phyloP scores from a whole-genome alignment of 2,888 invertebrate species.

The Eilema depressum region DNA sequence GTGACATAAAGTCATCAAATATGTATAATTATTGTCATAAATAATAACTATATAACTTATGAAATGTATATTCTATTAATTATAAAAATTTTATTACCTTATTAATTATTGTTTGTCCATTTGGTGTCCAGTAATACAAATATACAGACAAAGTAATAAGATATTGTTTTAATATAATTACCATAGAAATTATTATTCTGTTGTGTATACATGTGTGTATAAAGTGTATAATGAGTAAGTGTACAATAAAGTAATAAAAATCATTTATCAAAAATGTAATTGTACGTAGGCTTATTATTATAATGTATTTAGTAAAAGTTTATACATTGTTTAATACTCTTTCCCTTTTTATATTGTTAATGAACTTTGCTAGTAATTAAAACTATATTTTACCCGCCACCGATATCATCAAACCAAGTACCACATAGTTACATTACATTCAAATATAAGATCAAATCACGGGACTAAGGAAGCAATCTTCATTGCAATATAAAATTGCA shows the following conservation, averaged over 20 bases:
- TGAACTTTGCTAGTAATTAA: too few relatives aligned
- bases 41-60: slow-evolving; percentile 10
- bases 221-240: too few relatives aligned
- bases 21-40: slow-evolving; percentile 3
- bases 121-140: neutral
- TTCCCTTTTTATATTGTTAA: too few relatives aligned
- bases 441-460: neutral
- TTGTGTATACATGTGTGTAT: neutral
- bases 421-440: neutral
- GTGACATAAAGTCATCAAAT: slow-evolving; percentile 18
- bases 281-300: too few relatives aligned
- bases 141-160: neutral
- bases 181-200: neutral
- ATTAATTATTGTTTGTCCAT: slow-evolving; percentile 5
- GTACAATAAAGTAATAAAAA: too few relatives aligned
- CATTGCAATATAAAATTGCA: neutral
- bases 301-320: too few relatives aligned
- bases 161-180: neutral
- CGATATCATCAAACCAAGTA: too few relatives aligned
- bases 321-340: too few relatives aligned
- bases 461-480: neutral
- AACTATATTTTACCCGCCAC: too few relatives aligned
- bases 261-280: too few relatives aligned
- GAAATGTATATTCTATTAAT: slow-evolving; percentile 11
- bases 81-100: neutral